Percentiles rank a stretch among this genome's conserved stretches.
These are phyloP conservation scores for Procavia capensis DNA, from an alignment of 2,113 vertebrate species.

Conservation along the genomic window DNA sequence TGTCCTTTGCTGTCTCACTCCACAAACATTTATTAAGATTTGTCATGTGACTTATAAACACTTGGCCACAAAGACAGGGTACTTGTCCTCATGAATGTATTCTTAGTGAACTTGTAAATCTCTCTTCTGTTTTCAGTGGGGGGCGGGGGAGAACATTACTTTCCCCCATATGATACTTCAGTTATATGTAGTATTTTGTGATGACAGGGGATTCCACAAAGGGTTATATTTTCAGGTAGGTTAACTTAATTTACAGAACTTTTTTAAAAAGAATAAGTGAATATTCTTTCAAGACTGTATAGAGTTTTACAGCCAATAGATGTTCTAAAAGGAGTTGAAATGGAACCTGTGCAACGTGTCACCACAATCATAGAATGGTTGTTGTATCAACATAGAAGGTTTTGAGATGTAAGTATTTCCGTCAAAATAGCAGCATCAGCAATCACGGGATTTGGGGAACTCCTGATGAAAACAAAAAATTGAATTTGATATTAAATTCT, in stretches of 20 bases:
- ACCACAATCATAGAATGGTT: not conserved
- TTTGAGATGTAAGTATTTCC: not conserved
- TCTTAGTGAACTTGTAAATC: not conserved
- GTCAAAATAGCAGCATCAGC: not conserved
- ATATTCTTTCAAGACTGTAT: not conserved
- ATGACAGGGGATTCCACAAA: not conserved
- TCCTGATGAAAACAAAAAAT: not conserved
- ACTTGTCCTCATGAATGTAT: not conserved
- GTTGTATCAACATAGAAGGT: not conserved
- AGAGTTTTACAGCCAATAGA: not conserved
- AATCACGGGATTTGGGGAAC: not conserved
- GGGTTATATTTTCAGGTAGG: not conserved
- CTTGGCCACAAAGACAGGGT: not conserved
- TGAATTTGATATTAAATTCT: not conserved
- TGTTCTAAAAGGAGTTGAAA: not conserved
- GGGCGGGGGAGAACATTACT: not conserved
- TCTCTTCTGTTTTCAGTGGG: not conserved
- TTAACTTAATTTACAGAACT: conserved; percentile 31
- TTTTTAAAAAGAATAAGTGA: not conserved
- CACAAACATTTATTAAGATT: conserved; percentile 25
- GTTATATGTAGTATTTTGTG: not conserved
- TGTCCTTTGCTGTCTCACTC: conserved; percentile 20
- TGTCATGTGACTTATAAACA: not conserved
- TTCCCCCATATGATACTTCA: not conserved
- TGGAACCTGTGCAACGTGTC: not conserved